Evolutionary conservation across 2,888 invertebrate genomes (phyloP), one percentile per base, ranked within the genome.

Genomic region (Lumbricus terrestris): DNA sequence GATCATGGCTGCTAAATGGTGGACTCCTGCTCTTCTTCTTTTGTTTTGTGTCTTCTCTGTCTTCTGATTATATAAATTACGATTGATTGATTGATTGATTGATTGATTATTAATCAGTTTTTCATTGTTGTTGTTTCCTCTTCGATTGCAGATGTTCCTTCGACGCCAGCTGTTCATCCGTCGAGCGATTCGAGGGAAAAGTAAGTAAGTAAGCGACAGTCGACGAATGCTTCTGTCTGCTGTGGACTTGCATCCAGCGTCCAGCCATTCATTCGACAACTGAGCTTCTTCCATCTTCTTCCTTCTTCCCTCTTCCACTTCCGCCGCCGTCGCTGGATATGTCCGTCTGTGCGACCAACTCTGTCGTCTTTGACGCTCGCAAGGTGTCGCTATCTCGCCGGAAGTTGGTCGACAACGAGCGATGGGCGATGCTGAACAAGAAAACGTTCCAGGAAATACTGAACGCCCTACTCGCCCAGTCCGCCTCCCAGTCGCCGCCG

Each of bases 361-460:
- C 37, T 35, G 85, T 85, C n/a, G 34, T 35, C 85, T 34, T 35
- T 33, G 85, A 34, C 85, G 35, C 35, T 23, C 85, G 85, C 85
- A 34, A 85, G 85, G 85, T 85, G 85, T 85, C 85, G 33, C 34
- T 13, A 18, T 34, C 85, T 34, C 85, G 85, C 37, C 85, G 85
- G 35, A 34, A 37, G 35, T 35, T 90, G 82, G 38, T 85, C 29
- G 42, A 90, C 38, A 82, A 90, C 85, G 90, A 90, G 47, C 82
- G 90, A 82, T 90, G 90, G 90, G 90, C 90, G 20, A 83, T 90
- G 40, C 90, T 90, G 29, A 90, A 90, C 90, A 90, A 90, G 90
- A 82, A 82, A 16, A 90, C 90, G n/a, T 90, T 90, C 33, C 82
- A 90, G 82, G 90, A 90, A n/a, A 90, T 90, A 33, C 90, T 90